Evolutionary conservation across 2,797 vertebrate species (phyloP).

Genomic region (Pagetopsis macropterus): DNA sequence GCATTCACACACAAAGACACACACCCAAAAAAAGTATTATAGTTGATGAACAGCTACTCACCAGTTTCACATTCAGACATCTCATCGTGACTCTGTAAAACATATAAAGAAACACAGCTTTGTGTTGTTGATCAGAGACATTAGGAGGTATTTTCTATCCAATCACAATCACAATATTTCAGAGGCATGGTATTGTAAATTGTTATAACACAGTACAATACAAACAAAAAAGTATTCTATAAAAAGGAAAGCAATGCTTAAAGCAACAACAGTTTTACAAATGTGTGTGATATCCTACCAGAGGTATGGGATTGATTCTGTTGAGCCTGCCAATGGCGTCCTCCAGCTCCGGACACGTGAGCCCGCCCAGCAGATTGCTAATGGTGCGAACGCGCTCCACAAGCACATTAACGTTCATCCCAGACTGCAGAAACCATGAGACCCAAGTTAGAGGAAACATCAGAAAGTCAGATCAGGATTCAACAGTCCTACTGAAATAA

Average conservation of each 20-base stretch:
- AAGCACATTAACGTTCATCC: constrained; percentile 47
- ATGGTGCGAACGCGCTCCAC: constrained; percentile 65
- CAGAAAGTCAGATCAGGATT: neutral
- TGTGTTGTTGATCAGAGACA: neutral
- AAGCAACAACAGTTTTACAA: neutral
- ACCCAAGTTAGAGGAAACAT: neutral
- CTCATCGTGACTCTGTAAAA: constrained; percentile 66
- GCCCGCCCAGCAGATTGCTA: constrained; percentile 73
- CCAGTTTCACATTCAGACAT: constrained; percentile 69
- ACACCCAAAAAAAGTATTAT: too few relatives aligned
- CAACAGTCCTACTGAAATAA: neutral
- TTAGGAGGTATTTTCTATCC: neutral
- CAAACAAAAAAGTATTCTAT: too few relatives aligned
- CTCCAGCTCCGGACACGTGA: constrained; percentile 74
- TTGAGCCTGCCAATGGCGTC: constrained; percentile 74
- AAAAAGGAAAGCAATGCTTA: neutral
- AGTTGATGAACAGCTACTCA: constrained; percentile 49
- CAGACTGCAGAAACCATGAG: constrained; percentile 54
- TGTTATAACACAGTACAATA: neutral
- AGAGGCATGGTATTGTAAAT: neutral
- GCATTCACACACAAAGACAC: too few relatives aligned
- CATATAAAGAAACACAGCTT: constrained; percentile 14
- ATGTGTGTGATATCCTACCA: constrained; percentile 61
- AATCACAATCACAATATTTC: neutral
- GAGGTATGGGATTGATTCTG: constrained; percentile 47